phyloP scores from a whole-genome alignment of 2,888 invertebrate species.

The Agonopterix subpropinquella region DNA sequence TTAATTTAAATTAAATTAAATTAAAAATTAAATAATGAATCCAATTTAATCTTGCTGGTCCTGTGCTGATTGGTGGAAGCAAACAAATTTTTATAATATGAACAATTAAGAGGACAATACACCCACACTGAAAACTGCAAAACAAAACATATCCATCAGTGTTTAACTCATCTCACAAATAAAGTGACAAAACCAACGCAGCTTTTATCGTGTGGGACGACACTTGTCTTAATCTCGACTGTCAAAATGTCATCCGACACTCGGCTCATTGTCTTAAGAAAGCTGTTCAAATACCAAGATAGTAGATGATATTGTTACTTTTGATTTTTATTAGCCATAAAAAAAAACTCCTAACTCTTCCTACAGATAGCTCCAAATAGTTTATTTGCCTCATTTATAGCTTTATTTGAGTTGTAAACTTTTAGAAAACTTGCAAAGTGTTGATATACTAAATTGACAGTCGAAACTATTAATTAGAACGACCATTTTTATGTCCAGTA shows the following conservation, averaged over 20 bases:
- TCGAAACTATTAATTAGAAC: conserved; percentile 14
- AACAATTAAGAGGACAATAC: too few species aligned
- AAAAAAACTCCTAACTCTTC: conserved; percentile 3
- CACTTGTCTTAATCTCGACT: conserved; percentile 10
- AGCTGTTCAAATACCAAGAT: conserved; percentile 21
- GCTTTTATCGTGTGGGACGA: conserved; percentile 2
- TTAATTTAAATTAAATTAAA: too few species aligned
- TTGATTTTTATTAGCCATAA: conserved; percentile 32
- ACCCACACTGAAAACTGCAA: too few species aligned
- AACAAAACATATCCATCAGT: too few species aligned
- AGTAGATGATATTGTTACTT: conserved; percentile 23
- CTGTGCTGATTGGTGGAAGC: too few species aligned
- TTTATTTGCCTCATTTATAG: conserved; percentile 21
- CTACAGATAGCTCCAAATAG: not conserved
- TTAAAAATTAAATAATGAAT: too few species aligned
- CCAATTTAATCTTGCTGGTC: too few species aligned
- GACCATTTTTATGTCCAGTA: conserved; percentile 4
- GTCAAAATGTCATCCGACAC: conserved; percentile 10
- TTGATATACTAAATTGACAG: conserved; percentile 13
- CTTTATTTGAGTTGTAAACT: conserved; percentile 24
- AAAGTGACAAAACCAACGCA: too few species aligned
- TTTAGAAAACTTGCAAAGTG: conserved; percentile 11
- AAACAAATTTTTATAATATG: too few species aligned
- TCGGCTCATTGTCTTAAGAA: conserved; percentile 10
- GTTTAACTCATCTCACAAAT: too few species aligned